phyloP scores from a whole-genome alignment of 35 echinoderm and acorn worm genomes.

The Heliocidaris tuberculata region DNA sequence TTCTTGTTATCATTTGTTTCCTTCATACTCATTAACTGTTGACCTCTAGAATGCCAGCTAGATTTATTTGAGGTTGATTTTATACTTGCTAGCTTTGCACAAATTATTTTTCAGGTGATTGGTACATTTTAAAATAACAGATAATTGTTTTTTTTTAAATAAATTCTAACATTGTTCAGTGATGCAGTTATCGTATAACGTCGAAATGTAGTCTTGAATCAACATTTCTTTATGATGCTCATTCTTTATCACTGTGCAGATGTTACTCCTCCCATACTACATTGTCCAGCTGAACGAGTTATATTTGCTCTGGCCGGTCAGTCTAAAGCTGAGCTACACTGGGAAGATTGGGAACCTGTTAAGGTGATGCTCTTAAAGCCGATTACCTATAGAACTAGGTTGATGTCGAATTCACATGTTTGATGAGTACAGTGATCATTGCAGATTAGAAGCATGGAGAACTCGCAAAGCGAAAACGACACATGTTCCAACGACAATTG shows the following conservation, averaged over 20 bases:
- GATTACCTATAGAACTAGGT: background rate
- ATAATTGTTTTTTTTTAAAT: no score
- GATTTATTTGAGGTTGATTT: no score
- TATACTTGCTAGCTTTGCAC: no score
- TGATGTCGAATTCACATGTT: background rate
- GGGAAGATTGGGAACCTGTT: conserved; percentile 34
- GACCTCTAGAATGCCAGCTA: no score
- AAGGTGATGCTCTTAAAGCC: background rate
- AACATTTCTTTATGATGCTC: background rate
- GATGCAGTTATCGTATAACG: no score
- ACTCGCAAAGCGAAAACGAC: background rate
- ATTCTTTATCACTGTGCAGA: background rate
- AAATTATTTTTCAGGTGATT: no score
- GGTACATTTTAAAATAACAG: no score
- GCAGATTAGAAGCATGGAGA: background rate
- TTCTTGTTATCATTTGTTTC: background rate
- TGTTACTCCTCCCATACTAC: background rate
- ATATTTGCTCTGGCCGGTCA: background rate
- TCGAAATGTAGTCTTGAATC: no score
- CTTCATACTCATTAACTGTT: background rate
- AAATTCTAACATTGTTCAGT: no score
- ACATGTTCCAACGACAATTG: background rate
- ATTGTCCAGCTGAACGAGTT: background rate
- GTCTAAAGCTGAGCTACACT: background rate
- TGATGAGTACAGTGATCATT: background rate